These are phyloP conservation scores for Tetragnatha versicolor DNA, from an alignment of 1,140 invertebrate genomes.

Conservation along the genomic window DNA sequence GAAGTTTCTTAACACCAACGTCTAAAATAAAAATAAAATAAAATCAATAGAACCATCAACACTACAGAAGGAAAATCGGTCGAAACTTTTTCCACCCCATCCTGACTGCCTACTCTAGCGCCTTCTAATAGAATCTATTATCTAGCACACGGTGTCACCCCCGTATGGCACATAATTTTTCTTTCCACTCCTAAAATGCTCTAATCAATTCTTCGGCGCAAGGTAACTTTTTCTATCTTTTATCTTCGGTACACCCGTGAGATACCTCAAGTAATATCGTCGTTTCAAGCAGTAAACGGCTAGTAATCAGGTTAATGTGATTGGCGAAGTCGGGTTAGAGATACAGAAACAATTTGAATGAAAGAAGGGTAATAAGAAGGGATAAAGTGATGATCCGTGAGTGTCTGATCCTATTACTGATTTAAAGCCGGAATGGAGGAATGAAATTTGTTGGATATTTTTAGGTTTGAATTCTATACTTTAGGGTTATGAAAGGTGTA, in stretches of 20 bases:
- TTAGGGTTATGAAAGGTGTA: too few relatives aligned
- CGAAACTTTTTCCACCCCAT: neutral
- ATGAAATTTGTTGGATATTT: neutral
- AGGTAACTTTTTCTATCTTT: conserved; percentile 16
- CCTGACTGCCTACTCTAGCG: conserved; percentile 12
- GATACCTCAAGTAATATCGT: conserved; percentile 30
- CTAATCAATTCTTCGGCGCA: conserved; percentile 27
- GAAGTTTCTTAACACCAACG: neutral
- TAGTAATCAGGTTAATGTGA: conserved; percentile 43
- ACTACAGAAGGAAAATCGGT: conserved; percentile 9
- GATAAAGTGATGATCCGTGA: conserved; percentile 11
- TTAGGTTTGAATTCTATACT: too few relatives aligned
- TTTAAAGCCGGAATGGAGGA: neutral
- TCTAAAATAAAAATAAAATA: neutral
- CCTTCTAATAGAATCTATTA: conserved; percentile 40
- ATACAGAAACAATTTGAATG: conserved; percentile 39
- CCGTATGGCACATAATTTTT: conserved; percentile 32
- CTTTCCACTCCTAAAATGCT: conserved; percentile 28
- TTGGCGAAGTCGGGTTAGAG: neutral
- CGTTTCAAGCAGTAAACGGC: neutral
- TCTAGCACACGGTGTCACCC: conserved; percentile 18
- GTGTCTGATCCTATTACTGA: neutral
- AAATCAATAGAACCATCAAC: conserved; percentile 29
- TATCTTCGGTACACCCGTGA: conserved; percentile 4
- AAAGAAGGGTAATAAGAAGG: neutral